Evolutionary conservation across 2,113 vertebrate species (phyloP).

Genomic region (Phainopepla nitens): DNA sequence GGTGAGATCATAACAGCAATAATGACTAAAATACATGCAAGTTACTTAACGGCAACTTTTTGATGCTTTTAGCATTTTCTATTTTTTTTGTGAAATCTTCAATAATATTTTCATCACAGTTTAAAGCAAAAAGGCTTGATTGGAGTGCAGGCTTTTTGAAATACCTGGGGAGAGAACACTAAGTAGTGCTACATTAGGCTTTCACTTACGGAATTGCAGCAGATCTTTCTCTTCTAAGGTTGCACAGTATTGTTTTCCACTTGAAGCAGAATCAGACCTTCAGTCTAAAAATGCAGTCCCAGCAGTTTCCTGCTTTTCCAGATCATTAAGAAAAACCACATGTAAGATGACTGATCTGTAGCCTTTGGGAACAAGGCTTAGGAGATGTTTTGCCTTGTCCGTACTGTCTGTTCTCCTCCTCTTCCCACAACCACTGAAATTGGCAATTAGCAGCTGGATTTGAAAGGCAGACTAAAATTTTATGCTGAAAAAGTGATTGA

Average conservation of each 20-base stretch:
- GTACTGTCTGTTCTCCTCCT: neutral
- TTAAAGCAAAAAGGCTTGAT: neutral
- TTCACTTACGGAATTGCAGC: neutral
- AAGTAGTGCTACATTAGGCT: neutral
- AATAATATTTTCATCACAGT: neutral
- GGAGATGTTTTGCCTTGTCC: rapidly evolving
- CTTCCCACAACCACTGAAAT: neutral
- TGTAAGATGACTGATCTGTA: neutral
- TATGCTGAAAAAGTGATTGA: neutral
- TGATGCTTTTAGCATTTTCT: neutral
- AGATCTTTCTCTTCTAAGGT: neutral
- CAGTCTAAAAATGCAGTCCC: neutral
- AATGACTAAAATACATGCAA: neutral
- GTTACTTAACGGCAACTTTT: neutral
- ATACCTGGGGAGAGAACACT: neutral
- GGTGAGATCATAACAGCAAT: neutral
- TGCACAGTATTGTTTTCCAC: neutral
- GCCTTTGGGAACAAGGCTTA: neutral
- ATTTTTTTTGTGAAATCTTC: neutral
- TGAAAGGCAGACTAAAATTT: neutral
- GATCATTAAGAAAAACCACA: neutral
- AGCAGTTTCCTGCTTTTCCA: neutral
- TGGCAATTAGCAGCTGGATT: neutral
- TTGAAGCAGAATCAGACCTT: neutral
- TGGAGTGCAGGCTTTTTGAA: neutral